A percentile compares a stretch with the other conserved stretches of the same genome.
Evolutionary conservation across 1,140 invertebrate genomes (phyloP).

Genomic region (Bombus affinis): DNA sequence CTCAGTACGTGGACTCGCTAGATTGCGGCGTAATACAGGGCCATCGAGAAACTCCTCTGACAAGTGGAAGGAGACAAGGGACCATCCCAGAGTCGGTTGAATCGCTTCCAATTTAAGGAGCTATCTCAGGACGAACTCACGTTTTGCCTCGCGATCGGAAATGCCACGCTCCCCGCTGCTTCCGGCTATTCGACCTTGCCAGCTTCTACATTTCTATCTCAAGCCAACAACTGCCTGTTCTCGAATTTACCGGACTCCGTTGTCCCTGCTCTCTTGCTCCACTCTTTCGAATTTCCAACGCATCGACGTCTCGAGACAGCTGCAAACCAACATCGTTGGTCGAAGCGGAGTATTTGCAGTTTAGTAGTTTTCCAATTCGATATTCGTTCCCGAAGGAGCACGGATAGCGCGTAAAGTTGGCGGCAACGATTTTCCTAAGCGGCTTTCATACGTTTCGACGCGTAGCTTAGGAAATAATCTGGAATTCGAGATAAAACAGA

Average conservation of each 20-base stretch:
- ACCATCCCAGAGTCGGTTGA: not conserved
- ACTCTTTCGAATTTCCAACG: too few species aligned
- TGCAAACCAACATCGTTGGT: too few species aligned
- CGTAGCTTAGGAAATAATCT: not conserved
- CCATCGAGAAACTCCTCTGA: slow-evolving; percentile 22
- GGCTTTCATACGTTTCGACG: not conserved
- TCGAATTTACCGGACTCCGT: not conserved
- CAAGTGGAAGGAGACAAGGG: slow-evolving; percentile 11
- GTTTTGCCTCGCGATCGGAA: slow-evolving; percentile 11
- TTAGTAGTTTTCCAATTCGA: too few species aligned
- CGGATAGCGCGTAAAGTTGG: not conserved
- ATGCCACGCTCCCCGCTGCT: not conserved
- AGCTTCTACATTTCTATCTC: not conserved
- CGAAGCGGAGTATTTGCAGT: too few species aligned
- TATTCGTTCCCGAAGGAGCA: not conserved
- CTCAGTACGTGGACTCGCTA: slow-evolving; percentile 1
- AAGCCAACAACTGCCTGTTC: not conserved
- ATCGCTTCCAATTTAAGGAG: slow-evolving; percentile 34
- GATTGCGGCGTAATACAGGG: slow-evolving; percentile 10
- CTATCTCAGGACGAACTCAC: not conserved
- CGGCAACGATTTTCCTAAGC: not conserved
- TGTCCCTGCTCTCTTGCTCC: too few species aligned
- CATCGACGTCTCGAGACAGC: too few species aligned
- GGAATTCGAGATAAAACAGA: not conserved
- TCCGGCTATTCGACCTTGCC: not conserved